Percentiles rank a stretch among this genome's conserved stretches.
phyloP scores from a whole-genome alignment of 2,113 vertebrate genomes.

The Bucco capensis region DNA sequence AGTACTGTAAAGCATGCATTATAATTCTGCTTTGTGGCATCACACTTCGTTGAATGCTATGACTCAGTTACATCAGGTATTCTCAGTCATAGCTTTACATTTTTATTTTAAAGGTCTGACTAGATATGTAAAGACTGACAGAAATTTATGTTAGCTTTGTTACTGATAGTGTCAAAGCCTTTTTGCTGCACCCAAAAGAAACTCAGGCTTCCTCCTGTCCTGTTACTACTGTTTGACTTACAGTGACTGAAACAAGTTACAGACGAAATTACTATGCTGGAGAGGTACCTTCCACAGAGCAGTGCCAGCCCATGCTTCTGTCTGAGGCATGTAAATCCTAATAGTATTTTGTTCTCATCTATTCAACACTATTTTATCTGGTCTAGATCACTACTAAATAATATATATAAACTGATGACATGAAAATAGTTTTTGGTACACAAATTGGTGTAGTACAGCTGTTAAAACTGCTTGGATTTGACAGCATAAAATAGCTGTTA shows the following conservation, averaged over 20 bases:
- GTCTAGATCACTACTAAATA: neutral
- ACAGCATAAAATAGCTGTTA: neutral
- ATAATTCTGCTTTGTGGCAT: neutral
- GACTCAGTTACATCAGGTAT: neutral
- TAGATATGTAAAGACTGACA: neutral
- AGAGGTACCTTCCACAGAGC: neutral
- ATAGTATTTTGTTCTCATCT: neutral
- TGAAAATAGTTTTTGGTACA: conserved; percentile 15
- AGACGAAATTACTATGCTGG: neutral
- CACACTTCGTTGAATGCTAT: neutral
- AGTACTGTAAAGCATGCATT: neutral
- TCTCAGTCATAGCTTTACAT: neutral
- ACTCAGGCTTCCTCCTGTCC: neutral
- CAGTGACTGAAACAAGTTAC: neutral
- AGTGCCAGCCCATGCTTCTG: neutral
- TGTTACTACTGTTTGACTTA: neutral
- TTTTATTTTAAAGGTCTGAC: neutral
- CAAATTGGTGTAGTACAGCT: neutral
- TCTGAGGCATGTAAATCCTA: neutral
- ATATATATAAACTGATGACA: conserved; percentile 11
- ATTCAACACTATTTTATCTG: neutral
- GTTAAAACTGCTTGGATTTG: neutral
- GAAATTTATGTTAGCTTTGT: neutral
- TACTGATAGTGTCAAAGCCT: neutral
- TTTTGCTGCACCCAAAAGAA: neutral